These are phyloP conservation scores for Batillaria attramentaria DNA, from an alignment of 1,140 invertebrate species.

Conservation along the genomic window DNA sequence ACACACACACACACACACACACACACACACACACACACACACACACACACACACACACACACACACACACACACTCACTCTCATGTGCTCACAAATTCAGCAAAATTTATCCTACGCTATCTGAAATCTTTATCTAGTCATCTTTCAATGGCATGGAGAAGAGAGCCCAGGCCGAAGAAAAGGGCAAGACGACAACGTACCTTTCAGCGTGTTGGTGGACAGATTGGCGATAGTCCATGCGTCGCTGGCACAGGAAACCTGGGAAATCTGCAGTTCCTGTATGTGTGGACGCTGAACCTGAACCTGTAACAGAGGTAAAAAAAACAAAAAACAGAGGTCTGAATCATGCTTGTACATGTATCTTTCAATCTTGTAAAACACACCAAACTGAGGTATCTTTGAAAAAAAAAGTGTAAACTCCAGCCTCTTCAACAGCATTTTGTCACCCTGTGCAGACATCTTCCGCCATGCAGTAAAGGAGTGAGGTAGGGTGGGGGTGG, in stretches of 20 bases:
- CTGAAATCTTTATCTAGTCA: neutral
- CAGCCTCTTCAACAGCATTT: neutral
- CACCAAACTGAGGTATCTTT: neutral
- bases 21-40: neutral
- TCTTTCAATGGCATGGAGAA: neutral
- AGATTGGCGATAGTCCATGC: conserved; percentile 70
- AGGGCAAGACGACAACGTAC: conserved; percentile 1
- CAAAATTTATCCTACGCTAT: neutral
- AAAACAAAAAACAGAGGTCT: neutral
- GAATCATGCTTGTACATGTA: neutral
- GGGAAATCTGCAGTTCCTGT: conserved; percentile 77
- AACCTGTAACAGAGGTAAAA: conserved; percentile 39
- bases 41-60: conserved; percentile 4
- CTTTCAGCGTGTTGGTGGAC: conserved; percentile 40
- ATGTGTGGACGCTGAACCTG: conserved; percentile 75
- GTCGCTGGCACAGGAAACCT: conserved; percentile 75
- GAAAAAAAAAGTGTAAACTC: neutral
- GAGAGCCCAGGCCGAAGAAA: neutral
- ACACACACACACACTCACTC: neutral
- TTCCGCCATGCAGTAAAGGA: too few species aligned
- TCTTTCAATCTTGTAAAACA: neutral
- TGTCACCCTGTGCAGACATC: neutral
- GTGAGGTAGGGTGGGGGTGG: too few species aligned
- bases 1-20: conserved; percentile 1
- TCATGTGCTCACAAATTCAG: neutral